These are phyloP conservation scores for Rhyzopertha dominica DNA, from an alignment of 1,140 invertebrate genomes.

Conservation along the genomic window DNA sequence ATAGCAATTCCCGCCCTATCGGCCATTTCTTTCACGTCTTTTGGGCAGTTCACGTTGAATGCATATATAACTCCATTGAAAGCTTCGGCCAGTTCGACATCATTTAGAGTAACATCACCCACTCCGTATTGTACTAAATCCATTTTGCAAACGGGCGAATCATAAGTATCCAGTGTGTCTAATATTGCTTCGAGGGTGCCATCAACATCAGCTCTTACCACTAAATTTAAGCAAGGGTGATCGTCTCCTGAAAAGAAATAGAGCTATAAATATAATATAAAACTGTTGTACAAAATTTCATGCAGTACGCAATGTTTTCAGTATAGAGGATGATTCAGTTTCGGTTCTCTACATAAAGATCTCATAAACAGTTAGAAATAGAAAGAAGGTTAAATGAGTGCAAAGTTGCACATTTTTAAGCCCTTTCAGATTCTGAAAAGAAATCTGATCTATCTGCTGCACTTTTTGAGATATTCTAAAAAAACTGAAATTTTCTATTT, in stretches of 20 bases:
- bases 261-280: too few relatives aligned
- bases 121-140: constrained; percentile 88
- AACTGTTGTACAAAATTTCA: constrained; percentile 54
- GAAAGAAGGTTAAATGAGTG: too few relatives aligned
- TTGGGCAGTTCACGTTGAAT: constrained; percentile 69
- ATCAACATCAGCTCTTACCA: constrained; percentile 74
- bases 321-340: too few relatives aligned
- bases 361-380: too few relatives aligned
- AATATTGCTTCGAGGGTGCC: constrained; percentile 92
- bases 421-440: too few relatives aligned
- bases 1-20: constrained; percentile 56
- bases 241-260: constrained; percentile 40
- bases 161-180: constrained; percentile 86
- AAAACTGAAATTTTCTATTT: too few relatives aligned
- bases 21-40: constrained; percentile 48
- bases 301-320: constrained; percentile 22
- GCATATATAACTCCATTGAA: constrained; percentile 84
- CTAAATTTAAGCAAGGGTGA: constrained; percentile 52
- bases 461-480: too few relatives aligned
- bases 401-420: too few relatives aligned
- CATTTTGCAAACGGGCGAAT: constrained; percentile 68
- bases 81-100: constrained; percentile 78
- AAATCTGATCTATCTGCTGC: too few relatives aligned
- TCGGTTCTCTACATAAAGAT: too few relatives aligned
- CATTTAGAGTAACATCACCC: constrained; percentile 74